Percentiles rank a stretch among this genome's conserved stretches.
These are phyloP conservation scores for Callionymus lyra DNA, from an alignment of 2,113 vertebrate genomes.

Conservation along the genomic window DNA sequence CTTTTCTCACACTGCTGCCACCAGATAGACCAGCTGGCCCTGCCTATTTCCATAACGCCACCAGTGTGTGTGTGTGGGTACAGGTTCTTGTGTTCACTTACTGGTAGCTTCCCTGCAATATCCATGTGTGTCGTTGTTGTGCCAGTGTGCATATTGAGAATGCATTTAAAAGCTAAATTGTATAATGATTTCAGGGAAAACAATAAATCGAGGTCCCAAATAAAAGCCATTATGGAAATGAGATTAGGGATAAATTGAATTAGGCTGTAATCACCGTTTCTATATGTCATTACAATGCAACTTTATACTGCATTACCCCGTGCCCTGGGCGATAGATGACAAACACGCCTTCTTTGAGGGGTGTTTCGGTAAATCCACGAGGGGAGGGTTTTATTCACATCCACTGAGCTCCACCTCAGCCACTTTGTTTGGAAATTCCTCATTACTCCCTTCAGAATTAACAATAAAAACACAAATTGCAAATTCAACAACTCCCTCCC, in stretches of 20 bases:
- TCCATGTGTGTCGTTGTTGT: slow-evolving; percentile 20
- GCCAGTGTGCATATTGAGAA: slow-evolving; percentile 56
- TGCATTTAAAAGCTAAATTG: slow-evolving; percentile 68
- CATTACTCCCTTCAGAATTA: slow-evolving; percentile 25
- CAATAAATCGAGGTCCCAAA: slow-evolving; percentile 68
- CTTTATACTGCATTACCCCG: slow-evolving; percentile 62
- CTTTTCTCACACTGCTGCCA: slow-evolving; percentile 62
- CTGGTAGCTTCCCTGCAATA: too few species aligned
- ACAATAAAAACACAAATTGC: slow-evolving; percentile 28
- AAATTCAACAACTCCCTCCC: slow-evolving; percentile 27
- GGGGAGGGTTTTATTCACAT: slow-evolving; percentile 39
- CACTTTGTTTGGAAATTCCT: slow-evolving; percentile 44
- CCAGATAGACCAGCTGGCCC: slow-evolving; percentile 68
- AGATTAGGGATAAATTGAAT: slow-evolving; percentile 70
- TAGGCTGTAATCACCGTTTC: slow-evolving; percentile 68
- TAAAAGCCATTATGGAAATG: slow-evolving; percentile 72
- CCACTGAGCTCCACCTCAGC: slow-evolving; percentile 35
- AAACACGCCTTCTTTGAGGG: slow-evolving; percentile 58
- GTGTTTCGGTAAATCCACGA: slow-evolving; percentile 55
- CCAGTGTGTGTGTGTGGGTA: slow-evolving; percentile 25
- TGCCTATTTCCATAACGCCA: slow-evolving; percentile 59
- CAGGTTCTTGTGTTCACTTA: slow-evolving; percentile 11
- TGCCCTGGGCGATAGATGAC: slow-evolving; percentile 57
- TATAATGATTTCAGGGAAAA: slow-evolving; percentile 71
- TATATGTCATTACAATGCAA: slow-evolving; percentile 73